Percentiles rank a stretch among this genome's conserved stretches.
Conservation (phyloP, 1,140 invertebrate species). For the Bombus waltoni region DNA sequence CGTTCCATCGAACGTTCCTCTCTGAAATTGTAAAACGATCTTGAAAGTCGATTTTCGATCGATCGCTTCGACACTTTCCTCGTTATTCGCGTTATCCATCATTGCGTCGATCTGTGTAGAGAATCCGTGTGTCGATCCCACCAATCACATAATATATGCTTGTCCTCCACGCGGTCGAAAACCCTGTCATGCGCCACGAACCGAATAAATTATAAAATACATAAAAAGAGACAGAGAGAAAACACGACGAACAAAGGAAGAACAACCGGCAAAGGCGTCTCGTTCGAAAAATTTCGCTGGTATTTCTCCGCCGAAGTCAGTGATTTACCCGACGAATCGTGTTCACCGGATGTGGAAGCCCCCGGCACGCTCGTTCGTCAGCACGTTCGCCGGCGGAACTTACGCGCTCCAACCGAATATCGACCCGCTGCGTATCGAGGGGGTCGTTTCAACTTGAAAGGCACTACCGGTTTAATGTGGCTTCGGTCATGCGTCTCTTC, state of each 20-base stretch:
- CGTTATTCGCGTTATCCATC: background rate
- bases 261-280: constrained; percentile 24
- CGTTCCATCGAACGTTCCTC: background rate
- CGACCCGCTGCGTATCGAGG: background rate
- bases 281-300: constrained; percentile 17
- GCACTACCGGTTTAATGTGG: constrained; percentile 73
- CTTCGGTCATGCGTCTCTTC: constrained; percentile 52
- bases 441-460: constrained; percentile 57
- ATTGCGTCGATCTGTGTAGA: background rate
- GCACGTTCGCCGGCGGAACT: constrained; percentile 7
- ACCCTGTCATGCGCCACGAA: background rate
- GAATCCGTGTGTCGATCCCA: background rate
- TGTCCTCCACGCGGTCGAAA: background rate
- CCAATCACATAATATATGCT: background rate
- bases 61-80: background rate
- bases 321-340: background rate
- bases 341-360: constrained; percentile 23
- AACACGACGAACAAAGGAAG: background rate
- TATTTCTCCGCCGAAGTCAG: background rate
- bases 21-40: background rate
- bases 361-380: constrained; percentile 28
- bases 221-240: background rate
- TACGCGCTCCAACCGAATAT: constrained; percentile 30
- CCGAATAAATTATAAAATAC: constrained; percentile 46
- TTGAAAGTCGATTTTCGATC: background rate